Base-by-base conservation (phyloP, 2,113 vertebrate genomes). In the Chlamydotis undulata region DNA sequence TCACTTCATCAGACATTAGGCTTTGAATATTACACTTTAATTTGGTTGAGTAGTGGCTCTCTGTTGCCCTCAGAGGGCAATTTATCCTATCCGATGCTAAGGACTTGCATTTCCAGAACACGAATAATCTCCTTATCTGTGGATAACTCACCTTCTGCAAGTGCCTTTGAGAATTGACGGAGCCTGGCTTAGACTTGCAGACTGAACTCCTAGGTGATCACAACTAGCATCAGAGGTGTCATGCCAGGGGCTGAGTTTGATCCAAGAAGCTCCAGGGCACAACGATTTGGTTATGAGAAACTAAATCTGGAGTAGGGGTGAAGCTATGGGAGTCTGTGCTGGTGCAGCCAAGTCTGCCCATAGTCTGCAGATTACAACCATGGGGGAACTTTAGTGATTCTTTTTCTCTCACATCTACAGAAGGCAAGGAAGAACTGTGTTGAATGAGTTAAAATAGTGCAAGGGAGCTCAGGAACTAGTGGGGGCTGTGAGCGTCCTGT, bases 11-110 rank as follows among this genome's bases (percentile, higher is more conserved):
- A 95, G 84, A 91, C 93, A 93, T 96, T 85, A 93, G 59, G 50
- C 81, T 95, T 96, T 87, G 93, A 91, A 95, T 95, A 94, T 91
- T 93, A 64, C 89, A 69, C 91, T 97, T 96, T 96, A 95, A 95
- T 96, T 93, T 93, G 65, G 87, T 91, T 93, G 89, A 96, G 81
- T 84, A 82, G 89, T 77, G 50, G 63, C 75, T 76, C 67, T 80
- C 75, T 76, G 65, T 95, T 89, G 91, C 89, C 89, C 80, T 96
- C 82, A 82, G 81, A 89, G 89, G 53, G 49, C 77, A 91, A 94
- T 95, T 96, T 89, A 75, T 96, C 77, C 74, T 94, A 39, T 45
- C 61, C 6, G 4, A 41, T 68, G 43, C 60, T 87, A 57, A 85
- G 41, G 57, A 39, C 57, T 82, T 79, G 61, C 65, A 65, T 73